Conservation (phyloP, 2,888 invertebrate species). For the Baronia brevicornis region DNA sequence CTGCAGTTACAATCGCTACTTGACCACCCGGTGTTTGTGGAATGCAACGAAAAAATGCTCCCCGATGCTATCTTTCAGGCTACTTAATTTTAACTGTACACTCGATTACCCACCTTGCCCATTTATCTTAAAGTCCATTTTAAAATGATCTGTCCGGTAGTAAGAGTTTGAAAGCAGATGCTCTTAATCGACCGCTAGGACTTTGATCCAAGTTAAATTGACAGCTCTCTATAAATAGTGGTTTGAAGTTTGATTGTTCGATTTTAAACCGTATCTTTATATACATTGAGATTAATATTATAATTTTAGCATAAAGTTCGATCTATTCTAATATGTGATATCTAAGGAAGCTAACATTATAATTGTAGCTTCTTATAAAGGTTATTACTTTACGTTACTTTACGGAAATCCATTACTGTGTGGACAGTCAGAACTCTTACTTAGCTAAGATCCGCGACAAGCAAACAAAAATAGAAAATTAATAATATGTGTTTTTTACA, state of each 20-base stretch:
- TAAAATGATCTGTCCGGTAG: constrained; percentile 1
- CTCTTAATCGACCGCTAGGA: constrained; percentile 35
- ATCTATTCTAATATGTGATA: too few species aligned
- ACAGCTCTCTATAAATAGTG: constrained; percentile 44
- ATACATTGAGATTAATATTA: not conserved
- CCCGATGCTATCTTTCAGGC: constrained; percentile 29
- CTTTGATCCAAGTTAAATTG: constrained; percentile 55
- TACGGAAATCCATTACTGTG: too few species aligned
- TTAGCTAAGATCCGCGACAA: too few species aligned
- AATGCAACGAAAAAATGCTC: constrained; percentile 35
- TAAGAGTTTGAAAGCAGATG: constrained; percentile 33
- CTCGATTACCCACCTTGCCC: constrained; percentile 16
- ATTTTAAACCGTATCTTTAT: constrained; percentile 7
- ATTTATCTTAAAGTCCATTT: not conserved
- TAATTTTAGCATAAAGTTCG: too few species aligned
- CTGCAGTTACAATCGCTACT: constrained; percentile 20
- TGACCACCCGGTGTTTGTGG: constrained; percentile 52
- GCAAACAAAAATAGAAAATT: too few species aligned
- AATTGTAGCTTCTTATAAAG: too few species aligned
- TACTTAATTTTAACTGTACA: constrained; percentile 27
- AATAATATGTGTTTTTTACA: too few species aligned
- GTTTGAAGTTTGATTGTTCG: not conserved
- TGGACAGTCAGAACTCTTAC: too few species aligned
- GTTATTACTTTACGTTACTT: too few species aligned
- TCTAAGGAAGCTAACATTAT: too few species aligned